phyloP scores from a whole-genome alignment of 2,113 vertebrate genomes.

The Pseudopodoces humilis region DNA sequence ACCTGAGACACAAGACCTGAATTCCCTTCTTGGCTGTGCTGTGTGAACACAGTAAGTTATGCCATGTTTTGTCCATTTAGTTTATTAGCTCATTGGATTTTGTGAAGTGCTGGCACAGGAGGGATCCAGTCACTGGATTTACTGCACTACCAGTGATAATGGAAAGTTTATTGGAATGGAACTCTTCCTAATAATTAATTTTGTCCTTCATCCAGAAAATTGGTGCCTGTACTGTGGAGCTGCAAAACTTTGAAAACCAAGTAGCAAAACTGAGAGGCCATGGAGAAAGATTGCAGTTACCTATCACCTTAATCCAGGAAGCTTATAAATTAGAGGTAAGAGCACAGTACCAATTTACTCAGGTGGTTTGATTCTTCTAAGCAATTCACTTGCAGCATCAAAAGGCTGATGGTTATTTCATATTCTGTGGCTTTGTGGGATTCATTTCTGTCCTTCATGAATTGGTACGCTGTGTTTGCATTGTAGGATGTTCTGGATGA shows the following conservation, averaged over 20 bases:
- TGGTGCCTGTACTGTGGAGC: constrained; percentile 54
- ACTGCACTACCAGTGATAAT: not conserved
- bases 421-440: not conserved
- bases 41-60: not conserved
- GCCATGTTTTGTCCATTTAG: not conserved
- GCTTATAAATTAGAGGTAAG: constrained; percentile 82
- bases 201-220: constrained; percentile 71
- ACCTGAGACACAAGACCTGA: not conserved
- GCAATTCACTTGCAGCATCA: not conserved
- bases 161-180: not conserved
- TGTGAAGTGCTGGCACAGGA: not conserved
- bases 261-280: constrained; percentile 75
- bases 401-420: not conserved
- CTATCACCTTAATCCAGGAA: constrained; percentile 73
- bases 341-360: not conserved
- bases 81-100: not conserved
- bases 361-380: not conserved
- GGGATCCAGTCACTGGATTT: not conserved
- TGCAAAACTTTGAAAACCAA: constrained; percentile 76
- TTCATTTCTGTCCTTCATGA: not conserved
- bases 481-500: constrained; percentile 78
- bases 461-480: not conserved
- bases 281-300: constrained; percentile 68
- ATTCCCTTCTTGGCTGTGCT: not conserved
- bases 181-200: not conserved